Conservation (phyloP, 2,113 vertebrate species). For the Poeciliopsis retropinna region DNA sequence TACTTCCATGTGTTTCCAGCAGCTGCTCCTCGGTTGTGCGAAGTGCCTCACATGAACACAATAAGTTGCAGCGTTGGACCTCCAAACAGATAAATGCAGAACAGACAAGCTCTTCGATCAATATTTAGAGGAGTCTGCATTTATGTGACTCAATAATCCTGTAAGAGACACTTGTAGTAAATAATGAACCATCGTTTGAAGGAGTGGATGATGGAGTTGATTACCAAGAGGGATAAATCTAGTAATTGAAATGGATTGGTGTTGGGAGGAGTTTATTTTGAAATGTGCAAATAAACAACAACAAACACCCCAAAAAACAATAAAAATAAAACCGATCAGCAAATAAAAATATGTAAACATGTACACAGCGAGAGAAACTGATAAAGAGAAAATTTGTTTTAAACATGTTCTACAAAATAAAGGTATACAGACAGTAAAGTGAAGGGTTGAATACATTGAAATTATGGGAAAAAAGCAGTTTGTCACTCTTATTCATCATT, state of each 20-base stretch:
- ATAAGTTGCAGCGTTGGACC: slow-evolving; percentile 15
- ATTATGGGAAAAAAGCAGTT: too few species aligned
- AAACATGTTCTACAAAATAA: not conserved
- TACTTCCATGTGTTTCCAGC: slow-evolving; percentile 50
- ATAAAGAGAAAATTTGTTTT: not conserved
- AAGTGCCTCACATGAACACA: slow-evolving; percentile 37
- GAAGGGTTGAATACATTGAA: too few species aligned
- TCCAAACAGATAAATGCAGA: slow-evolving; percentile 28
- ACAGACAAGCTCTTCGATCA: slow-evolving; percentile 37
- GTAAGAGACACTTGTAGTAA: slow-evolving; percentile 50
- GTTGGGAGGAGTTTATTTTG: slow-evolving; percentile 18
- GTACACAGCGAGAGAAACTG: not conserved
- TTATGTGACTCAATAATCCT: slow-evolving; percentile 27
- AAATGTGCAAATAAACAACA: slow-evolving; percentile 4
- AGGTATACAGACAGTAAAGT: too few species aligned
- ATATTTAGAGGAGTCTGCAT: slow-evolving; percentile 26
- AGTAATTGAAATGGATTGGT: slow-evolving; percentile 78
- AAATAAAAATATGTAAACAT: not conserved
- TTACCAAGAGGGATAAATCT: slow-evolving; percentile 53
- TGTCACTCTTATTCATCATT: too few species aligned
- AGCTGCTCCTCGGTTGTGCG: slow-evolving; percentile 34
- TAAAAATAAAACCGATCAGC: not conserved
- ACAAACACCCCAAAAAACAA: not conserved
- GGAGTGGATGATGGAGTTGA: slow-evolving; percentile 33
- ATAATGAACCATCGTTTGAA: slow-evolving; percentile 29